These are phyloP conservation scores for Athene cunicularia DNA, from an alignment of 2,113 vertebrate genomes.

Conservation along the genomic window DNA sequence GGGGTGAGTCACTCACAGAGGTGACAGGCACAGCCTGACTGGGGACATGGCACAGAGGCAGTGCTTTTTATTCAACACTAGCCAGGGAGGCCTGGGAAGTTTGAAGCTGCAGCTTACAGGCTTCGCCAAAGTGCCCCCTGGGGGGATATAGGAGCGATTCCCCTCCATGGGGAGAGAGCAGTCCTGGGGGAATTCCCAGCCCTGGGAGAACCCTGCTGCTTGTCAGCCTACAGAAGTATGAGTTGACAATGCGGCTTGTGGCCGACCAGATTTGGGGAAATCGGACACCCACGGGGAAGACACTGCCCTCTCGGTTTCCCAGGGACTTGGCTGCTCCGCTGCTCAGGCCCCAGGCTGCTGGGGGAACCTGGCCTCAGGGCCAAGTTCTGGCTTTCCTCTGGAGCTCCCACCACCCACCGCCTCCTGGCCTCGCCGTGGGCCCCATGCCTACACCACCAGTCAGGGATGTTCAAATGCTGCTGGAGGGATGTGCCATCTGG, in stretches of 20 bases:
- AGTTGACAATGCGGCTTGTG: background rate
- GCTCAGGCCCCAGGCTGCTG: background rate
- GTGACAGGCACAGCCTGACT: background rate
- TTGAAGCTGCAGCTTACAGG: background rate
- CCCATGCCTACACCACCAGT: background rate
- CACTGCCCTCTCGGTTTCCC: conserved; percentile 11
- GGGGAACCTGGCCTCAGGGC: background rate
- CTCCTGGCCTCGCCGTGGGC: background rate
- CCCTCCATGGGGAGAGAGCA: background rate
- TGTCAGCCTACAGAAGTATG: accelerated
- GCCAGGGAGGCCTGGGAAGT: background rate
- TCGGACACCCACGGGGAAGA: background rate
- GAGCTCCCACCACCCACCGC: background rate
- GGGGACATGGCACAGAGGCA: background rate
- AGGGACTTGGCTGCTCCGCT: background rate
- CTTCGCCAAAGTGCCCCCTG: background rate
- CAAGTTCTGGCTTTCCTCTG: conserved; percentile 27
- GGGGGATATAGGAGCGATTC: background rate
- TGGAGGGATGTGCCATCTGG: background rate
- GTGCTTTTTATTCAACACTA: background rate
- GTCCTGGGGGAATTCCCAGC: background rate
- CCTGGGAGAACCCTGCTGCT: background rate
- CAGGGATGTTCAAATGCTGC: background rate
- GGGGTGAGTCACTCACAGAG: conserved; percentile 11
- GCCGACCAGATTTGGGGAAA: background rate